phyloP scores from a whole-genome alignment of 2,888 invertebrate species.

The Cylloceria caligata region DNA sequence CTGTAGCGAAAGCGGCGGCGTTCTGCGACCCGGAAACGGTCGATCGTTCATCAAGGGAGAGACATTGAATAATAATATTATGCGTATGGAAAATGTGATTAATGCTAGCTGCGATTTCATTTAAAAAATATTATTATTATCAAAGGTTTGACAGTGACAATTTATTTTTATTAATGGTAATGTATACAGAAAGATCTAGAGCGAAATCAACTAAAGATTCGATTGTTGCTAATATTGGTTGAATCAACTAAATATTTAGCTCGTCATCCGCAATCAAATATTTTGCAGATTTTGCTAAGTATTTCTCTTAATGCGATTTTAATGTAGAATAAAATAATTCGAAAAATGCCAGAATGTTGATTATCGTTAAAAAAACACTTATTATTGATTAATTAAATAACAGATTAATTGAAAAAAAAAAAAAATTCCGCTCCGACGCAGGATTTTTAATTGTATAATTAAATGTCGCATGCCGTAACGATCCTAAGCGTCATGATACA shows the following conservation, averaged over 20 bases:
- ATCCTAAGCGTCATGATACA: neutral
- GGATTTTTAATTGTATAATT: slow-evolving; percentile 1
- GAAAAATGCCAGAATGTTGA: neutral
- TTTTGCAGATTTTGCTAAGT: neutral
- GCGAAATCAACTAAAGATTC: too few species aligned
- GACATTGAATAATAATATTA: neutral
- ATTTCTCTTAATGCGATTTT: neutral
- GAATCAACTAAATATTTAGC: too few species aligned
- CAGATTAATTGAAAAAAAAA: neutral
- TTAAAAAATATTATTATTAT: neutral
- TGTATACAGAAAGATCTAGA: too few species aligned
- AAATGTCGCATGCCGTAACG: slow-evolving; percentile 1
- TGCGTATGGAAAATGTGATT: neutral
- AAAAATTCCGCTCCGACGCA: neutral
- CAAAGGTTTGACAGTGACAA: too few species aligned
- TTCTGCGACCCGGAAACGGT: slow-evolving; percentile 45
- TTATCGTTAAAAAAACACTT: neutral
- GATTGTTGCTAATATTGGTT: too few species aligned
- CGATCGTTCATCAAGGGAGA: neutral
- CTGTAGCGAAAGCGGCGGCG: slow-evolving; percentile 35
- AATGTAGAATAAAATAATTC: neutral
- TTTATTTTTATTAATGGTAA: too few species aligned
- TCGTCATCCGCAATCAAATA: too few species aligned
- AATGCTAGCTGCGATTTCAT: neutral
- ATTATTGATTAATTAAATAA: neutral